A percentile compares a stretch with the other conserved stretches of the same genome.
Conservation (phyloP, 2,113 vertebrate species). For the human region GRCh38 chr1:50741501-50742000, state of each 20-base stretch:
- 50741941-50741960: constrained; percentile 29
- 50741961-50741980: constrained; percentile 35
- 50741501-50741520: constrained; percentile 31
- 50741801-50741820: background rate
- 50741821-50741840: background rate
- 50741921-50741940: background rate
- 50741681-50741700: background rate
- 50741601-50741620: constrained; percentile 9
- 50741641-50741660: constrained; percentile 13
- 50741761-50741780: background rate
- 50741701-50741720: background rate
- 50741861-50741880: constrained; percentile 32
- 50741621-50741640: background rate
- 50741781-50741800: background rate
- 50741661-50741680: background rate
- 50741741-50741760: background rate
- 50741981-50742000: background rate
- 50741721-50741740: constrained; percentile 17
- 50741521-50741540: background rate
- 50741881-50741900: constrained; percentile 28
- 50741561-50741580: background rate
- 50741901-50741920: constrained; percentile 29
- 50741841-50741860: constrained; percentile 27
- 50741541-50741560: constrained; percentile 16
- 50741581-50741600: background rate